Evolutionary conservation across 2,888 invertebrate genomes (phyloP).

Genomic region (Lamproptera curius): DNA sequence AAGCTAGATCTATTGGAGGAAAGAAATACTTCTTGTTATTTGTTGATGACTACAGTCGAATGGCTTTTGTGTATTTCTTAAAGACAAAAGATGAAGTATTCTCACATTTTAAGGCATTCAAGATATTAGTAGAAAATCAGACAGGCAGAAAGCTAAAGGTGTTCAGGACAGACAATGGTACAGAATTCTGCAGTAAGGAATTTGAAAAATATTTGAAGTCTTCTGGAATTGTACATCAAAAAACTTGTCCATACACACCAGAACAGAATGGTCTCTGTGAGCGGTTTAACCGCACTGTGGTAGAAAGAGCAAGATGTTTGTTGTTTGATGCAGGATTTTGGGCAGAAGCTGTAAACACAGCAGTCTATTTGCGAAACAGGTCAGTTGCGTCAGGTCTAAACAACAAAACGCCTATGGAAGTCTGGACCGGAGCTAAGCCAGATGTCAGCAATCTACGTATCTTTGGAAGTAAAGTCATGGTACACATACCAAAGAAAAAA

Average conservation of each 20-base stretch:
- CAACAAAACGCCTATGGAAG: constrained; percentile 16
- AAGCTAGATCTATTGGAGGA: too few relatives aligned
- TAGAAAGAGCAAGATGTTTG: constrained; percentile 25
- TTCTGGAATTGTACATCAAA: too few relatives aligned
- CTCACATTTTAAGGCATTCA: too few relatives aligned
- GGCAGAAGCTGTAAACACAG: constrained; percentile 23
- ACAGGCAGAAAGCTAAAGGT: too few relatives aligned
- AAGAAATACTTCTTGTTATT: constrained; percentile 34
- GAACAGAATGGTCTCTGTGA: constrained; percentile 28
- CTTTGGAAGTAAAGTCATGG: too few relatives aligned
- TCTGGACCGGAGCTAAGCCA: constrained; percentile 17
- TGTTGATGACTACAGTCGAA: constrained; percentile 34
- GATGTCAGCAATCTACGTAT: constrained; percentile 15
- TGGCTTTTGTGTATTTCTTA: constrained; percentile 11
- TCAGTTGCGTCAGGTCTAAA: constrained; percentile 19
- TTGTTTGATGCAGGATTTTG: constrained; percentile 23
- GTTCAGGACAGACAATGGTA: too few relatives aligned
- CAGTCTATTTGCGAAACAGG: neutral
- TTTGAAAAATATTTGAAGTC: too few relatives aligned
- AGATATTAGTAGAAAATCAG: too few relatives aligned
- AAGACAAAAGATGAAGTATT: constrained; percentile 6
- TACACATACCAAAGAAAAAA: neutral
- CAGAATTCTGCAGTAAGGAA: too few relatives aligned
- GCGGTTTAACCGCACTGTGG: constrained; percentile 2
- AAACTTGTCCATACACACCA: constrained; percentile 24